These are phyloP conservation scores for Periphyllus acericola DNA, from an alignment of 2,888 invertebrate species.

Conservation along the genomic window DNA sequence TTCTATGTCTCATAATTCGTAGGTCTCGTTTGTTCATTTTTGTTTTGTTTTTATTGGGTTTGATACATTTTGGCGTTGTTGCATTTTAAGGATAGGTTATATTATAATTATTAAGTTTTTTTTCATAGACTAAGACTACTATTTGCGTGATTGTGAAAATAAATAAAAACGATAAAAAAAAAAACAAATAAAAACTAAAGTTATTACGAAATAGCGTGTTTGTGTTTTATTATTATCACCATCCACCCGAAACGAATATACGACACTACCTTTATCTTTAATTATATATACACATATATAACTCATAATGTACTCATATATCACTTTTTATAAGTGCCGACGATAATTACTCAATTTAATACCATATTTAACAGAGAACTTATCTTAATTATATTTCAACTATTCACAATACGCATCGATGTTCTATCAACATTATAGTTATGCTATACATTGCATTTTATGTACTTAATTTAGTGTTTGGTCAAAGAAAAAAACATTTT, in stretches of 20 bases:
- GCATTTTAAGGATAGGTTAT: slow-evolving; percentile 56
- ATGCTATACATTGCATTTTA: too few species aligned
- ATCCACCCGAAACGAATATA: neutral
- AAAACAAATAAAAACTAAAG: slow-evolving; percentile 50
- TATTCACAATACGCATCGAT: too few species aligned
- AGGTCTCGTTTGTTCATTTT: slow-evolving; percentile 47
- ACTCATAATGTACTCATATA: too few species aligned
- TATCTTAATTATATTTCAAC: too few species aligned
- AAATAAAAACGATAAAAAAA: slow-evolving; percentile 48
- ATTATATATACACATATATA: too few species aligned
- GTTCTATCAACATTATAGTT: too few species aligned
- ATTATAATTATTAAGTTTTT: slow-evolving; percentile 58
- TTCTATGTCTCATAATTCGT: slow-evolving; percentile 23
- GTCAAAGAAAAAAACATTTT: too few species aligned
- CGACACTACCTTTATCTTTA: too few species aligned
- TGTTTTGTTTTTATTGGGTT: slow-evolving; percentile 60
- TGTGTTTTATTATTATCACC: neutral
- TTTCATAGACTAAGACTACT: slow-evolving; percentile 48
- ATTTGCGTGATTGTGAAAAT: slow-evolving; percentile 59
- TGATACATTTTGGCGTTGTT: slow-evolving; percentile 59
- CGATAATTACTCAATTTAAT: too few species aligned
- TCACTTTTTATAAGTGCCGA: too few species aligned
- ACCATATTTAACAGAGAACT: too few species aligned
- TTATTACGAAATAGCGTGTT: slow-evolving; percentile 36
- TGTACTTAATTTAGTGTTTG: too few species aligned